Evolutionary conservation across 2,113 vertebrate species (phyloP).

Genomic region (Leptosomus discolor): DNA sequence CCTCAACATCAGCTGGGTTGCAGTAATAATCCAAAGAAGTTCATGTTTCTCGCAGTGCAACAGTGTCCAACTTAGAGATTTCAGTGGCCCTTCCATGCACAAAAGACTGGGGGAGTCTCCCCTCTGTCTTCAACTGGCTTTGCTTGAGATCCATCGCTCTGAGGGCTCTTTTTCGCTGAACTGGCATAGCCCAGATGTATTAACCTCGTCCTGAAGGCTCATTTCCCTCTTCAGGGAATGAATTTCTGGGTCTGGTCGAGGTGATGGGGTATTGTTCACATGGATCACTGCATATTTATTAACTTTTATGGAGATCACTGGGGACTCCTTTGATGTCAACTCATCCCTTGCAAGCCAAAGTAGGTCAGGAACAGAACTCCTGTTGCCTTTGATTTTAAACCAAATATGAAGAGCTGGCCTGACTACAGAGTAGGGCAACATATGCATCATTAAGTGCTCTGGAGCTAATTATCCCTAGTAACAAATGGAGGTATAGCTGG

Average conservation of each 20-base stretch:
- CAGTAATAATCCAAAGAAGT: neutral
- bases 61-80: neutral
- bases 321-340: conserved; percentile 35
- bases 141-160: neutral
- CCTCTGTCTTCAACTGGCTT: neutral
- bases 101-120: neutral
- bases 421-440: neutral
- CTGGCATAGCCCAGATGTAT: neutral
- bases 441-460: neutral
- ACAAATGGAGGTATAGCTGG: rapidly evolving
- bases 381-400: conserved; percentile 8
- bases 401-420: neutral
- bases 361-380: conserved; percentile 8
- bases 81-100: neutral
- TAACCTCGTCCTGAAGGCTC: neutral
- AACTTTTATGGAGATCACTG: neutral
- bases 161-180: neutral
- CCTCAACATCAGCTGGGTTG: neutral
- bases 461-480: neutral
- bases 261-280: neutral
- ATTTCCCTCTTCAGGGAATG: neutral
- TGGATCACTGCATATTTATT: neutral
- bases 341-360: neutral
- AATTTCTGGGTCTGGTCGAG: neutral
- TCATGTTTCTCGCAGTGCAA: neutral